phyloP scores from a whole-genome alignment of 53 echinoderm and acorn worm species.

The Henricia sp. region DNA sequence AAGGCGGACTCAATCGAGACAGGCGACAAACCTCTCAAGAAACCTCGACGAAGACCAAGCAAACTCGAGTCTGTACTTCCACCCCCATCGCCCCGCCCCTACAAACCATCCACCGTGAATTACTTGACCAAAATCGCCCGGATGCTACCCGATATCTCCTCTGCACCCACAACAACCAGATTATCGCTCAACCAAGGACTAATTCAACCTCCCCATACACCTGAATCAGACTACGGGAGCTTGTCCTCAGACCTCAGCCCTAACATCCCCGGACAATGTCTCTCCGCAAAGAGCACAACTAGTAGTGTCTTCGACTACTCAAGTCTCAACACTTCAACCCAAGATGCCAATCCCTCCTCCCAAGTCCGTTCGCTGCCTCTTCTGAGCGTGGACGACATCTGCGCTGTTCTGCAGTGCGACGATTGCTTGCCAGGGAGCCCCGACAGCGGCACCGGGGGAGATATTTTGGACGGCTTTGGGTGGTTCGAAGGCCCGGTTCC shows the following conservation, averaged over 20 bases:
- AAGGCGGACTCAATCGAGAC: neutral
- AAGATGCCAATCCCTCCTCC: neutral
- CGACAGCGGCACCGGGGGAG: conserved; percentile 35
- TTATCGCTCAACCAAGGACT: neutral
- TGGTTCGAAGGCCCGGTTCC: conserved; percentile 15
- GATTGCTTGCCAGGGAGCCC: conserved; percentile 30
- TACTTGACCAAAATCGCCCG: neutral
- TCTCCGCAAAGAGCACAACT: neutral
- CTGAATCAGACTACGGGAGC: conserved; percentile 49
- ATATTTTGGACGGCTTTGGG: conserved; percentile 37
- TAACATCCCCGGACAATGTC: conserved; percentile 2
- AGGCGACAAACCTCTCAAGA: neutral
- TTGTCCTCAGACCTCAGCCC: conserved; percentile 39
- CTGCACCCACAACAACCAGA: neutral
- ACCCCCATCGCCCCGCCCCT: neutral
- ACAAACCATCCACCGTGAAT: neutral
- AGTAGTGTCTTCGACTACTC: conserved; percentile 13
- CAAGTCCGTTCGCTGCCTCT: conserved; percentile 13
- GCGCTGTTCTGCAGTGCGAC: conserved; percentile 35
- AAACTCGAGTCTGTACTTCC: neutral
- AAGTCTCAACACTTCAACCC: neutral
- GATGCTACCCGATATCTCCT: conserved; percentile 15
- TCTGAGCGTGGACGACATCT: conserved; percentile 53
- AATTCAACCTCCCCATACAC: conserved; percentile 33
- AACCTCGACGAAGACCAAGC: neutral